Base-by-base conservation (phyloP, 2,113 vertebrate species). In the Emberiza fucata region DNA sequence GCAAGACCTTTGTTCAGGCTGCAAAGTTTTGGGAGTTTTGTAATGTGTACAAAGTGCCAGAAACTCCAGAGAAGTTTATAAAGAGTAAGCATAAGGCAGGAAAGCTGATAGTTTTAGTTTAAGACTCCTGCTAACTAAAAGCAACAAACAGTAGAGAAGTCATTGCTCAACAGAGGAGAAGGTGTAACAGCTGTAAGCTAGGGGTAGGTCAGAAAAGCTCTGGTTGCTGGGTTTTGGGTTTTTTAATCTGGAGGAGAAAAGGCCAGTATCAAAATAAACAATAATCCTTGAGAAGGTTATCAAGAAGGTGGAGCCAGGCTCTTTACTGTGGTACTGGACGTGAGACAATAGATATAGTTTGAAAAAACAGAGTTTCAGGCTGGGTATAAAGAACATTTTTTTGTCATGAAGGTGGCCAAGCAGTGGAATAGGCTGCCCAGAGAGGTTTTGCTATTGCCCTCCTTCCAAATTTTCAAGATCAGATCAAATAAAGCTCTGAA, bases 361-460 rank as follows among this genome's bases (percentile, higher is more conserved):
- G 19, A 23, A 44, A 57, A 29, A 69, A 63, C 1, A 33, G 2
- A 68, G 6, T 9, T 66, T 85, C 17, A 63, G 12, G 40, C 15
- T 25, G 33, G 14, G 7, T 65, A 57, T 23, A 56, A 57, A 60
- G 17, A 76, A 54, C 7, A 8, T 4, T 56, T 69, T 69, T 90
- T 37, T 66, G 33, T 40, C 39, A 45, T 6, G 3, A 75, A 66
- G 39, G 35, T 51, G 25, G 14, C 3, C 13, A 76, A 60, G 14
- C 23, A 68, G 23, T 33, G 12, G 4, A 68, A 83, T 15, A n/a
- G 13, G 7, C 29, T 86, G 21, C 28, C 45, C n/a, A 40, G 28
- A 48, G 24, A 50, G 4, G 8, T 54, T 90, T 59, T 76, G 33
- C 23, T 6, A 56, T 31, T 0, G 0, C 8, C 5, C 17, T 40